Evolutionary conservation across 2,797 vertebrate genomes (phyloP).

Genomic region (Hylomyscus alleni): DNA sequence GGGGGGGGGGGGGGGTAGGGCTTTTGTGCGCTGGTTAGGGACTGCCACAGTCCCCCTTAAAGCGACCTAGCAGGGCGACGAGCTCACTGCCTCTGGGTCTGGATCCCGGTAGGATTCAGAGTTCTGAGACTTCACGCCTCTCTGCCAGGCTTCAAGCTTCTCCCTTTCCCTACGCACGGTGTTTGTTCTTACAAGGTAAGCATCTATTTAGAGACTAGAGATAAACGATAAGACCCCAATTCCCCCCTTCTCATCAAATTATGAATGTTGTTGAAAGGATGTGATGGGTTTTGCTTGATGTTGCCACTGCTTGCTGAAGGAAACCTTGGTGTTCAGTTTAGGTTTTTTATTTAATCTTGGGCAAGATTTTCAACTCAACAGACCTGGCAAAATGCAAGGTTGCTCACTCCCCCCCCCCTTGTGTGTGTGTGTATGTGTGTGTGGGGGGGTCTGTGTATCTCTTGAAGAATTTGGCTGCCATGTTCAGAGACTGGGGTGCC

Average conservation of each 20-base stretch:
- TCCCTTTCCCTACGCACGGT: neutral
- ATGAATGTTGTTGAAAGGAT: neutral
- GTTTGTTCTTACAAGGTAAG: neutral
- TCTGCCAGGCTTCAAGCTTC: neutral
- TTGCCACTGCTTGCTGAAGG: neutral
- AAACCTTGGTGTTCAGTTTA: neutral
- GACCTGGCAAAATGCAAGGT: neutral
- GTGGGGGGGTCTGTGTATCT: neutral
- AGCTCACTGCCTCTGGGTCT: neutral
- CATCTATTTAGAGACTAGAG: neutral
- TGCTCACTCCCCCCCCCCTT: no score
- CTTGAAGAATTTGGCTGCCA: neutral
- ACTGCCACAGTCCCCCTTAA: neutral
- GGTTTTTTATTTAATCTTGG: neutral
- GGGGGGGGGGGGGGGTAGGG: no score
- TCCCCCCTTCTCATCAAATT: neutral
- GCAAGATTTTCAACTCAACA: neutral
- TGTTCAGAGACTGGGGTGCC: neutral
- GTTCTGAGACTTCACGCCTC: neutral
- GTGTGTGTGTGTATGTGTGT: no score
- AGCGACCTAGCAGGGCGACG: neutral
- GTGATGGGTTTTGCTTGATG: neutral
- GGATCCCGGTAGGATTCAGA: neutral
- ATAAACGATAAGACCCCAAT: neutral
- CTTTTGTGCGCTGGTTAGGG: neutral